Base-by-base conservation (phyloP, 1,140 invertebrate species). In the Brachionus plicatilis region DNA sequence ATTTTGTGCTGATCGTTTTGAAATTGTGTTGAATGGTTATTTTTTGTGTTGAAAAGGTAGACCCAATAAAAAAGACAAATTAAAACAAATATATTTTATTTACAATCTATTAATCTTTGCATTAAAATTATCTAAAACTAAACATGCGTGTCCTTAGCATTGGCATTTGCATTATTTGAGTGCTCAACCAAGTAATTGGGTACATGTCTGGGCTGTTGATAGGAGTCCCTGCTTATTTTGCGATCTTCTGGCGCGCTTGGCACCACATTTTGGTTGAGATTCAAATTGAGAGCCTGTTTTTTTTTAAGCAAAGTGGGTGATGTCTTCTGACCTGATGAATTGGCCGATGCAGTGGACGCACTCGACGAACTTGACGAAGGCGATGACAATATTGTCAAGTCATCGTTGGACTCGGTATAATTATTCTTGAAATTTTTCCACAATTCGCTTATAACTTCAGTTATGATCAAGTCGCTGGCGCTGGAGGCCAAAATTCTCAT, bases 71-170 rank as follows among this genome's bases (percentile, higher is more conserved):
- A 60, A 60, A 60, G 3, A 14, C n/a, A 14, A 17, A 5, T 56
- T 60, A 60, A 60, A 60, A 60, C 53, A 60, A 60, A 60, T 60
- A 60, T 60, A 24, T 60, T 60, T 60, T 60, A 60, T 60, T 60
- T 60, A 60, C 53, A 60, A 60, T 60, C 53, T 60, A 60, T 0
- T 60, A 20, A 60, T 60, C 20, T 20, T 9, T 60, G 53, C 9
- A 60, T 20, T 60, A 20, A 60, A 60, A 60, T 60, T 60, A 60
- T 60, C 53, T 60, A 60, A 60, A 24, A 60, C 53, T 60, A 82
- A 27, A 82, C 79, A 82, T 82, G 79, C 9, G 79, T 82, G 43
- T 82, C 79, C n/a, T 82, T 82, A 45, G 79, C 50, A 66, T 82
- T 82, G 2, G 79, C 37, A 66, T 82, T 82, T 41, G 53, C 53